phyloP scores from a whole-genome alignment of 2,113 vertebrate genomes.

The Speoplatyrhinus poulsoni region DNA sequence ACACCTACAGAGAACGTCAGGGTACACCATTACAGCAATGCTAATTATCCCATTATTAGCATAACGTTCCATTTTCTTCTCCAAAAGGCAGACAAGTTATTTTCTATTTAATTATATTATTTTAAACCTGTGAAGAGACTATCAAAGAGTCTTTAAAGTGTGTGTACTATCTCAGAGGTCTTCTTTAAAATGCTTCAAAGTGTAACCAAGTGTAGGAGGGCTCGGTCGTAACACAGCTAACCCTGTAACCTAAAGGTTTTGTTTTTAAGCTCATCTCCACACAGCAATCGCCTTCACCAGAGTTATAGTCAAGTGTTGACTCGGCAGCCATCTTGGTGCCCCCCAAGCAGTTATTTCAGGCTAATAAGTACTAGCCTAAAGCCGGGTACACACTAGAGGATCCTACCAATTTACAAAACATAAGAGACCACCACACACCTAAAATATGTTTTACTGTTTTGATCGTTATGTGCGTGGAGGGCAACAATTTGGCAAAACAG shows the following conservation, averaged over 20 bases:
- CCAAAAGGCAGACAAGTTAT: no score
- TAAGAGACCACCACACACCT: no score
- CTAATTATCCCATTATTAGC: background rate
- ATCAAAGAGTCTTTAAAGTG: constrained; percentile 9
- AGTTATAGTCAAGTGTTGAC: no score
- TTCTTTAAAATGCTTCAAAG: constrained; percentile 32
- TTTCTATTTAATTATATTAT: background rate
- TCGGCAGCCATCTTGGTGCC: no score
- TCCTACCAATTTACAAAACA: no score
- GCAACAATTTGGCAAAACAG: no score
- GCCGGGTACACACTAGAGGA: no score
- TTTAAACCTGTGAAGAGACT: constrained; percentile 14
- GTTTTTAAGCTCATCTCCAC: constrained; percentile 52
- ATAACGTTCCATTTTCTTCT: background rate
- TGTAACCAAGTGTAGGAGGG: constrained; percentile 18
- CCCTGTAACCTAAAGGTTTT: constrained; percentile 48
- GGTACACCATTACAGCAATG: constrained; percentile 6
- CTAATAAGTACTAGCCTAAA: no score
- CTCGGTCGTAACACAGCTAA: constrained; percentile 33
- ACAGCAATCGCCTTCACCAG: background rate
- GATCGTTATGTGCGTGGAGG: no score
- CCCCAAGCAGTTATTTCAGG: no score
- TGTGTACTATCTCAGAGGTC: constrained; percentile 38
- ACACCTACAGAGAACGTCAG: background rate
- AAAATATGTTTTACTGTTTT: no score